These are phyloP conservation scores for Eleginops maclovinus DNA, from an alignment of 2,113 vertebrate species.

Conservation along the genomic window DNA sequence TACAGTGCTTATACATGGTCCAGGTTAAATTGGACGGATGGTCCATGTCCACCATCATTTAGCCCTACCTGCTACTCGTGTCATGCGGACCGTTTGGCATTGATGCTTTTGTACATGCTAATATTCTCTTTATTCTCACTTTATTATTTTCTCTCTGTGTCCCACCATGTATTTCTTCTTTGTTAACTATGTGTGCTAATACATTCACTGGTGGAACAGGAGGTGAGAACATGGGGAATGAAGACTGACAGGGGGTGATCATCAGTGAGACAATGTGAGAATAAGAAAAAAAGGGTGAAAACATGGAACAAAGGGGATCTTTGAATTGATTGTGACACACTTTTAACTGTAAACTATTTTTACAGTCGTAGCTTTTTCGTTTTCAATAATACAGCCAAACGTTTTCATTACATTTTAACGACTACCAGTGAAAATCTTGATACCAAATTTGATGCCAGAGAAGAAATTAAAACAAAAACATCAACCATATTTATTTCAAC, in stretches of 20 bases:
- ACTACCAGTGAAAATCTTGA: no score
- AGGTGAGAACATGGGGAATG: conserved; percentile 51
- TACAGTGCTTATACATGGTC: background rate
- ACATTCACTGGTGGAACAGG: conserved; percentile 44
- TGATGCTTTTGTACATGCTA: background rate
- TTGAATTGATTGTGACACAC: conserved; percentile 26
- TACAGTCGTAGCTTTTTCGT: background rate
- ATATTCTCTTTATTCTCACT: background rate
- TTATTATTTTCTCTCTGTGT: background rate
- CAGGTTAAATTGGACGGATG: background rate
- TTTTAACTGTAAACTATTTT: conserved; percentile 11
- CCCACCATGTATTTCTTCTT: background rate
- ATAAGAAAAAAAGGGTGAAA: conserved; percentile 43
- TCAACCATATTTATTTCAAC: no score
- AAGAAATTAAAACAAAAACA: no score
- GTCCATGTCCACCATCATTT: background rate
- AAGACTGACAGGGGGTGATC: conserved; percentile 48
- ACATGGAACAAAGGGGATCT: conserved; percentile 1
- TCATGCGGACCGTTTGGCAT: background rate
- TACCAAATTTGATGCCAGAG: no score
- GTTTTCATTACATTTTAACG: background rate
- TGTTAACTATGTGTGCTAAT: conserved; percentile 27
- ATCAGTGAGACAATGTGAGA: conserved; percentile 59
- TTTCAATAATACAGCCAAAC: background rate
- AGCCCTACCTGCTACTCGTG: background rate